Evolutionary conservation across 2,888 invertebrate species (phyloP), one percentile per base, ranked within the genome.

Genomic region (Apantesis nais): DNA sequence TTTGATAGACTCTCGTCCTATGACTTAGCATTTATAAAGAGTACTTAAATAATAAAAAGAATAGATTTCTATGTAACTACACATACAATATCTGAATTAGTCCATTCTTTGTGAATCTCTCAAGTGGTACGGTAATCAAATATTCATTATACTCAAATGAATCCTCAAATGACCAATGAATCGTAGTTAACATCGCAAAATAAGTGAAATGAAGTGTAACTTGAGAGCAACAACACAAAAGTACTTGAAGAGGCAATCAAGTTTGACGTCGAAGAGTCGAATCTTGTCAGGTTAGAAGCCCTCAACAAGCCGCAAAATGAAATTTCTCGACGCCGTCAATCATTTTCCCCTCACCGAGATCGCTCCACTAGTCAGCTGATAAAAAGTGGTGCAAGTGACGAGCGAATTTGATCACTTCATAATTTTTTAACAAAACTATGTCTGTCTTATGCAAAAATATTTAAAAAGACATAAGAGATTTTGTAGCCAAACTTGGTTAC

Each of bases 231-330:
- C 86, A 92, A 92, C 88, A 90, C 84, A 81, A 85, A 87, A 85
- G 88, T 86, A 83, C 89, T 92, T 83, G 85, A 90, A 86, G 83
- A 89, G 89, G 91, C 90, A 92, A 90, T 90, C 90, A 88, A 83
- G 80, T 81, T 79, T 80, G 82, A 81, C 81, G 87, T 87, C 86
- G 87, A 85, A 84, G 85, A 87, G 86, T 86, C 86, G 86, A 86
- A 88, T 89, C 89, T 88, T 87, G 88, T 87, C 89, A 90, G 88
- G 83, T 69, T 37, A 61, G 67, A 67, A 89, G 88, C 88, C 89
- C 92, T 94, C 93, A 91, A 94, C 92, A 92, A 91, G 92, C 94
- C 94, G 86, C 94, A 93, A 94, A 94, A 95, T 94, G 93, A 94
- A 94, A 92, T 93, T 92, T 93, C 93, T 91, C 89, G 89, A 88